Evolutionary conservation across 2,797 vertebrate genomes (phyloP), one percentile per base, ranked within the genome.

Genomic region (Myotis findleyi): DNA sequence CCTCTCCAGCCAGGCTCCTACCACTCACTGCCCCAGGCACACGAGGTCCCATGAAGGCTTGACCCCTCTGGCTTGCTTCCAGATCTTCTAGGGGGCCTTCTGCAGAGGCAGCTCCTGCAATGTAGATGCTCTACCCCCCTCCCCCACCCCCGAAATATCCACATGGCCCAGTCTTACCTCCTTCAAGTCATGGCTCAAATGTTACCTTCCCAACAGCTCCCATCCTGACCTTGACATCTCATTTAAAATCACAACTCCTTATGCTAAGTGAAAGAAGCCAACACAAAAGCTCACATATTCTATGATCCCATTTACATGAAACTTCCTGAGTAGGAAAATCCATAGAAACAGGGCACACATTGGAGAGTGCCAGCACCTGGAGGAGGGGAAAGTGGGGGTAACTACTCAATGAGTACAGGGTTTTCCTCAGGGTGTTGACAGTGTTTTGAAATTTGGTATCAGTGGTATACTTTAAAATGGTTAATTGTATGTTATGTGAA

Each of bases 1-100:
- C 14, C 30, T 93, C 18, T 87, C 55, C 16, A 27, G 30, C 12
- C 7, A 14, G 57, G 51, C 3, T 73, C 23, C 10, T 27, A 25
- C 0, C 21, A 53, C 4, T 92, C 7, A 11, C 38, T 53, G 41
- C 1, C 5, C 18, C 71, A 62, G 30, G 41, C 59, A 89, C 9
- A 12, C 0, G 0, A 57, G 49, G 13, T 27, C 51, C 27, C 14
- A 9, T 21, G 49, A 49, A 81, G 47, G 17, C 25, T 16, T 9
- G 30, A 33, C 16, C 3, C 14, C 49, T 77, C 5, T 7, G 12
- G 33, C 20, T 16, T 5, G 3, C 12, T 53, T 12, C 23, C 23
- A 33, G 51, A 3, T 27, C 18, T 3, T 36, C 18, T 2, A 59
- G 25, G 13, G 2, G 6, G 25, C 3, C 2, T 0, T 47, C 4